A percentile compares a stretch with the other conserved stretches of the same genome.
These are phyloP conservation scores for Nasonia vitripennis DNA, from an alignment of 1,140 invertebrate species.

Conservation along the genomic window DNA sequence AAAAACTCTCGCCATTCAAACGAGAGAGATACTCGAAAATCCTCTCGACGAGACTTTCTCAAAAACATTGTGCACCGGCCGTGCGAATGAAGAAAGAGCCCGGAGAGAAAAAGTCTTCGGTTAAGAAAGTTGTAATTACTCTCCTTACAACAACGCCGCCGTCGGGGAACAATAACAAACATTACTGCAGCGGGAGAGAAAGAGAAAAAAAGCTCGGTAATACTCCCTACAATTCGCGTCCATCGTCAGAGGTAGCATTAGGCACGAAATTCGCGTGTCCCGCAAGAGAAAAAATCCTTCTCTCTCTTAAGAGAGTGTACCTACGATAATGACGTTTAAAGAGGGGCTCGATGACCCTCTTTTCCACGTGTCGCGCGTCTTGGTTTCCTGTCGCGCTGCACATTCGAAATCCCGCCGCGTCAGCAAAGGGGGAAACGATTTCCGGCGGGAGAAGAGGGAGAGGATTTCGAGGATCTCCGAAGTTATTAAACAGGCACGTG, in stretches of 20 bases:
- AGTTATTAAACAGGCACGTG: background rate
- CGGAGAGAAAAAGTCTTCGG: background rate
- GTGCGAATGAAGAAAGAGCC: background rate
- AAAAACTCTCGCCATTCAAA: constrained; percentile 1
- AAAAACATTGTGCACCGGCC: background rate
- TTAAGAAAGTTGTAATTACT: constrained; percentile 34
- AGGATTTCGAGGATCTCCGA: background rate
- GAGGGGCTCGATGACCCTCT: constrained; percentile 29
- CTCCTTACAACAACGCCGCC: background rate
- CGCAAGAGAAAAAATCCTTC: background rate
- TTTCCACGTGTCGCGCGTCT: constrained; percentile 28
- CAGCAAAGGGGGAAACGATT: background rate
- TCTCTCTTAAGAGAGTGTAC: background rate
- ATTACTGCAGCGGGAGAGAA: background rate
- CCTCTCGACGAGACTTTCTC: background rate
- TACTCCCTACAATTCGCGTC: background rate
- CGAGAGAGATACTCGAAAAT: constrained; percentile 5
- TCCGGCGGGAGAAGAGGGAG: background rate
- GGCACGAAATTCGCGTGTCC: constrained; percentile 4
- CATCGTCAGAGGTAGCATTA: background rate
- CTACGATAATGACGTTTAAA: constrained; percentile 25
- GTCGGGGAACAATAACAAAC: background rate
- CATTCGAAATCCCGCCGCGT: background rate
- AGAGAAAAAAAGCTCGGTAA: constrained; percentile 11
- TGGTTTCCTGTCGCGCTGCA: background rate